These are phyloP conservation scores for Phylloscopus trochiloides DNA, from an alignment of 2,113 vertebrate genomes.

Conservation along the genomic window DNA sequence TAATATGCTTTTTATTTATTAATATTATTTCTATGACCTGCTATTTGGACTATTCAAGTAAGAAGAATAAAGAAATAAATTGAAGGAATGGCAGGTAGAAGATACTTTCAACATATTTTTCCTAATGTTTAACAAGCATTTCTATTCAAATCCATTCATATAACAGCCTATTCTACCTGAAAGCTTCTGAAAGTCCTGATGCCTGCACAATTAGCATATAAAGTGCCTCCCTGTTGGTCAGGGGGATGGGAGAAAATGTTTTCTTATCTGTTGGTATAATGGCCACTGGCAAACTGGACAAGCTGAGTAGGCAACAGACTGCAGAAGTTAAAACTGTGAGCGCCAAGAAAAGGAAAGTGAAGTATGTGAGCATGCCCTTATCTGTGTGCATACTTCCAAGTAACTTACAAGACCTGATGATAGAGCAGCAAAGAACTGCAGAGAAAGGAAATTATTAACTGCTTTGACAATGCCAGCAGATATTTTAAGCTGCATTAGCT, in stretches of 20 bases:
- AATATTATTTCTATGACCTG: background rate
- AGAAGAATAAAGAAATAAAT: background rate
- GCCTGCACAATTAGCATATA: background rate
- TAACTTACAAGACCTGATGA: background rate
- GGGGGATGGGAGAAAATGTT: background rate
- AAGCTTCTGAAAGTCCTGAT: background rate
- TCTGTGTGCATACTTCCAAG: background rate
- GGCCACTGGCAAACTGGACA: background rate
- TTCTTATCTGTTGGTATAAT: background rate
- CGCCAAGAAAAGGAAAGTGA: background rate
- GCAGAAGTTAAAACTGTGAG: background rate
- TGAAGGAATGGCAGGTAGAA: background rate
- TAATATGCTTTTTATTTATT: background rate
- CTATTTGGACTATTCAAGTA: background rate
- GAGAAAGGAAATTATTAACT: slow-evolving; percentile 44
- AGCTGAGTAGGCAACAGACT: background rate
- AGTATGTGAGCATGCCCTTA: background rate
- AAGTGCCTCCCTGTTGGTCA: background rate
- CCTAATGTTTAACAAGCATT: background rate
- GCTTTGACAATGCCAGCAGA: background rate
- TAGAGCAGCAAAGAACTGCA: background rate
- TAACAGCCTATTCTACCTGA: background rate
- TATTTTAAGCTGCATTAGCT: slow-evolving; percentile 20
- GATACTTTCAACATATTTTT: background rate
- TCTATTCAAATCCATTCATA: background rate